Base-by-base conservation (phyloP, 1,140 invertebrate species). In the Camponotus floridanus region DNA sequence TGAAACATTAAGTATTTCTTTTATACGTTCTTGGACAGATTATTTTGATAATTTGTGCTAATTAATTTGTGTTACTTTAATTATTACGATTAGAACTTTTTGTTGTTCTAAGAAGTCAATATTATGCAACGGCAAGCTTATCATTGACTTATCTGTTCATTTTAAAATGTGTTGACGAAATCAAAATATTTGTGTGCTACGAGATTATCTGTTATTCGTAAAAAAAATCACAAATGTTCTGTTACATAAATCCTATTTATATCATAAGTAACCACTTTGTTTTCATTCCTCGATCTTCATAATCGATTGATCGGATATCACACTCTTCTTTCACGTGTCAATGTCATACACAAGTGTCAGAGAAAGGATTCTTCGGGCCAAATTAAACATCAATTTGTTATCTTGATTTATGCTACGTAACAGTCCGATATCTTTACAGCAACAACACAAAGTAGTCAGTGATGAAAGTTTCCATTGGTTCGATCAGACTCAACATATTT, bases 381-480 rank as follows among this genome's bases (percentile, higher is more conserved):
- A 85, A 65, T 85, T 85, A 65, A 76, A 65, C 59, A 65, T 65
- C 33, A 33, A 39, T 48, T 85, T 71, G 51, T 86, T 89, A 87
- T 51, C 18, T 33, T 45, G 48, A 80, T 80, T 76, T 31, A 67
- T 55, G 33, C 7, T 4, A 51, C 33, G 42, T 42, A 59, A 57
- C 13, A 13, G 48, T 51, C 31, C 13, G 31, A 88, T 85, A 88
- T 67, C 33, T 57, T 42, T 86, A 26, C 42, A 55, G 33, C 51
- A 39, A 13, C 7, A 21, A 11, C 1, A 31, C 1, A 6, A 65
- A 55, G n/a, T 62, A 42, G 48, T 15, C 18, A 21, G 0, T 45
- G n/a, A 67, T 65, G 45, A 89, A 85, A 81, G 31, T 26, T 80
- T 80, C 33, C 36, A 74, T 85, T 59, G 31, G 26, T 6, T 39